A percentile compares a stretch with the other conserved stretches of the same genome.
phyloP scores from a whole-genome alignment of 1,140 invertebrate species.

The Aphis craccivora region DNA sequence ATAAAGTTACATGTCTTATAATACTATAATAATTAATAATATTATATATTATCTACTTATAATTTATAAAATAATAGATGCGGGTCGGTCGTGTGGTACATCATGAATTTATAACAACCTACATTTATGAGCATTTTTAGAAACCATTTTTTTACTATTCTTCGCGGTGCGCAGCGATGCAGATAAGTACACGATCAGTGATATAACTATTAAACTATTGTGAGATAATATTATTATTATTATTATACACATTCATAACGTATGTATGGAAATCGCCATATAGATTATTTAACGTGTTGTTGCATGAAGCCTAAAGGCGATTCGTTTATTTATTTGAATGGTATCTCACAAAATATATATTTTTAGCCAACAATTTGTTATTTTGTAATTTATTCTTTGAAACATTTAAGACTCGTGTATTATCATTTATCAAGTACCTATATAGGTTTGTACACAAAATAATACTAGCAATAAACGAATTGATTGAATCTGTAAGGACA shows the following conservation, averaged over 20 bases:
- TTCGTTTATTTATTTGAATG: slow-evolving; percentile 13
- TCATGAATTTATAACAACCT: neutral
- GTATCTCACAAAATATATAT: neutral
- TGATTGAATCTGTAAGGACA: neutral
- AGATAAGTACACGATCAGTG: neutral
- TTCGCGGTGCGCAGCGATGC: neutral
- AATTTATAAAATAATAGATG: neutral
- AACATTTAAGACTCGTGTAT: neutral
- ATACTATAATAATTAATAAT: neutral
- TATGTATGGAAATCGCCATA: neutral
- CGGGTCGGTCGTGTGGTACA: neutral
- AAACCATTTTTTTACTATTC: neutral
- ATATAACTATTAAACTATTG: slow-evolving; percentile 13
- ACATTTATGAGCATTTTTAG: neutral
- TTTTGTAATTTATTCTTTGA: slow-evolving; percentile 1
- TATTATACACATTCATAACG: neutral
- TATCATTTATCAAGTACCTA: neutral
- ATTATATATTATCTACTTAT: neutral
- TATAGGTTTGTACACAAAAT: neutral
- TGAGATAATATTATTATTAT: neutral
- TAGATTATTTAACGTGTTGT: slow-evolving; percentile 3
- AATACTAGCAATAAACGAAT: neutral
- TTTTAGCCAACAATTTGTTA: slow-evolving; percentile 3
- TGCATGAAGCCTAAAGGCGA: neutral
- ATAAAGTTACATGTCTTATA: neutral